phyloP scores from a whole-genome alignment of 2,888 invertebrate genomes.

The Aplocera efformata region DNA sequence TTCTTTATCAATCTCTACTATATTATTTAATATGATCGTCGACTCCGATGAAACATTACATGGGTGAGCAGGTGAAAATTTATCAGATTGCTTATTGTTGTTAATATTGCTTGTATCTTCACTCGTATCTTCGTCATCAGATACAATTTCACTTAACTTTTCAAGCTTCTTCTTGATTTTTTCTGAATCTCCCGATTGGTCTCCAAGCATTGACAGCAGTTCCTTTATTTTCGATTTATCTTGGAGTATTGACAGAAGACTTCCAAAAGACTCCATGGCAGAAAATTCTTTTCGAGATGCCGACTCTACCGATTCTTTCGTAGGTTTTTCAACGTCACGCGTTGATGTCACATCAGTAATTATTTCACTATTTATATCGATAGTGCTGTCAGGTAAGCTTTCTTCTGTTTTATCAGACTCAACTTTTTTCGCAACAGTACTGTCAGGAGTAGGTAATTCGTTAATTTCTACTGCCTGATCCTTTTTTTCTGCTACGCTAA shows the following conservation, averaged over 20 bases:
- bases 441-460: slow-evolving; percentile 53
- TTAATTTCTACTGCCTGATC: slow-evolving; percentile 23
- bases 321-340: slow-evolving; percentile 18
- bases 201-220: slow-evolving; percentile 62
- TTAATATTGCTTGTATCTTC: slow-evolving; percentile 2
- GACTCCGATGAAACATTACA: background rate
- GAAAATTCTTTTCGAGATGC: slow-evolving; percentile 33
- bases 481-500: slow-evolving; percentile 3
- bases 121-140: slow-evolving; percentile 60
- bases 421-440: slow-evolving; percentile 49
- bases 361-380: slow-evolving; percentile 46
- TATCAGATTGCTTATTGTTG: background rate
- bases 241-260: slow-evolving; percentile 60
- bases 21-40: background rate
- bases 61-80: background rate
- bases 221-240: slow-evolving; percentile 74
- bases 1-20: background rate
- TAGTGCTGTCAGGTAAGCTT: slow-evolving; percentile 52
- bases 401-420: slow-evolving; percentile 33
- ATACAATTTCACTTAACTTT: slow-evolving; percentile 78
- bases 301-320: slow-evolving; percentile 32
- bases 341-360: slow-evolving; percentile 43
- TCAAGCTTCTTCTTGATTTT: slow-evolving; percentile 80
- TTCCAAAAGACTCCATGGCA: slow-evolving; percentile 50
- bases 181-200: slow-evolving; percentile 61